Evolutionary conservation across 2,113 vertebrate species (phyloP).

Genomic region (Takifugu bimaculatus): DNA sequence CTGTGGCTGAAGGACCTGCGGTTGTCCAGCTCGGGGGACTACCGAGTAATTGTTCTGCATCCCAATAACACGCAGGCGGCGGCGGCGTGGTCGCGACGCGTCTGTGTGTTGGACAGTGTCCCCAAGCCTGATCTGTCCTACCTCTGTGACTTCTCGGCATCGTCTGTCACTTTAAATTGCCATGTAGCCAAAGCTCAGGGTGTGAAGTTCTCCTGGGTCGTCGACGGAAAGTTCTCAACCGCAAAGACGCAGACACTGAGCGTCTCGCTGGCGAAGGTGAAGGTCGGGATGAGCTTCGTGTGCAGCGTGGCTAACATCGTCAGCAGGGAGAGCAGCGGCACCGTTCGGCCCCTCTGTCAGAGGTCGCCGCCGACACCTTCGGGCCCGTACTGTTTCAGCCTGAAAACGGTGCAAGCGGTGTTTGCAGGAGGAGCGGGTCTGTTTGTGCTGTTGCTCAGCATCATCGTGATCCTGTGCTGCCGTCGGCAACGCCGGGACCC

Average conservation of each 20-base stretch:
- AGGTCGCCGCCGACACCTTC: neutral
- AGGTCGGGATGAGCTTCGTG: constrained; percentile 19
- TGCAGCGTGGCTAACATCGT: constrained; percentile 47
- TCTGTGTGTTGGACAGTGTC: constrained; percentile 52
- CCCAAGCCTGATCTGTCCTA: constrained; percentile 48
- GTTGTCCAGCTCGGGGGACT: constrained; percentile 37
- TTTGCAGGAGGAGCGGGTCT: constrained; percentile 34
- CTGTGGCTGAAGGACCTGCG: constrained; percentile 43
- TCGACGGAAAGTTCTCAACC: constrained; percentile 22
- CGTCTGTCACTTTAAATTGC: constrained; percentile 41
- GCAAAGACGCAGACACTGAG: constrained; percentile 44
- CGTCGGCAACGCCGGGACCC: neutral
- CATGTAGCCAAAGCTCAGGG: constrained; percentile 13
- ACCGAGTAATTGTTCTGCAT: constrained; percentile 17
- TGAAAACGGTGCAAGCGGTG: constrained; percentile 6
- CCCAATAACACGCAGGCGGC: neutral
- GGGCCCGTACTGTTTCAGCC: constrained; percentile 26
- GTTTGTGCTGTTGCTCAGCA: constrained; percentile 44
- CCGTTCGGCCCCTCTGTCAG: constrained; percentile 34
- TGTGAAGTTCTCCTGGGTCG: constrained; percentile 46
- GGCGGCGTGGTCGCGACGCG: constrained; percentile 4
- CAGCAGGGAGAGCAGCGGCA: constrained; percentile 40
- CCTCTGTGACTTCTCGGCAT: constrained; percentile 33
- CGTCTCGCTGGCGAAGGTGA: constrained; percentile 25
- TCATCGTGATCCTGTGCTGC: constrained; percentile 24